Base-by-base conservation (phyloP, 1,140 invertebrate genomes). In the Popillia japonica region DNA sequence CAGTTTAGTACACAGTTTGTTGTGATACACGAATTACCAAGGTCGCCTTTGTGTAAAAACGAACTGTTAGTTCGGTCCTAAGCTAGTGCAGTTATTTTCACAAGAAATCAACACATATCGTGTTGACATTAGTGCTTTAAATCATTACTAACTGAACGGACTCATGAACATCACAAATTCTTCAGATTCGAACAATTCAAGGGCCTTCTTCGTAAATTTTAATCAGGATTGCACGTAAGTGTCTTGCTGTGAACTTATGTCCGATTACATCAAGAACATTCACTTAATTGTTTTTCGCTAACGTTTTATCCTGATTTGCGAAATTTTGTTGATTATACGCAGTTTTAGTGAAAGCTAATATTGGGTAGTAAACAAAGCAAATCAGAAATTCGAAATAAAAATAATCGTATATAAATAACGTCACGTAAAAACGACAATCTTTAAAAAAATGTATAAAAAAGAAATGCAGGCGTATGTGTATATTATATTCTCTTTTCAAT, bases 191-290 rank as follows among this genome's bases (percentile, higher is more conserved):
- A 77, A 40, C 61, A 75, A 68, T 77, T 77, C 78, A 34, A 68
- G 76, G 48, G 48, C 64, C 14, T 79, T 77, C 34, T 79, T 79
- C 72, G 78, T 79, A 44, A 79, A 79, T 77, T 79, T 79, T 23
- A 79, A 79, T 55, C 78, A 79, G 68, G 78, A 79, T 79, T 79
- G 78, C 78, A 79, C 78, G 78, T 79, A 79, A 79, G 78, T 79
- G 27, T 68, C 11, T 68, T 4, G 22, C 17, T 2, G 8, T 22
- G 22, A 14, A 68, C 2, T n/a, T 68, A 22, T 68, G 11, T 27
- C 11, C 42, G 34, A 41, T 42, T 42, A 74, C 6, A n/a, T n/a
- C 41, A 42, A 42, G 6, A 74, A 20, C 42, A 41, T 20, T 22
- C 27, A 10, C 40, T 42, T 22, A 74, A 40, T 74, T 22, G 6